These are phyloP conservation scores for Arizona elegans DNA, from an alignment of 2,113 vertebrate species.

Conservation along the genomic window DNA sequence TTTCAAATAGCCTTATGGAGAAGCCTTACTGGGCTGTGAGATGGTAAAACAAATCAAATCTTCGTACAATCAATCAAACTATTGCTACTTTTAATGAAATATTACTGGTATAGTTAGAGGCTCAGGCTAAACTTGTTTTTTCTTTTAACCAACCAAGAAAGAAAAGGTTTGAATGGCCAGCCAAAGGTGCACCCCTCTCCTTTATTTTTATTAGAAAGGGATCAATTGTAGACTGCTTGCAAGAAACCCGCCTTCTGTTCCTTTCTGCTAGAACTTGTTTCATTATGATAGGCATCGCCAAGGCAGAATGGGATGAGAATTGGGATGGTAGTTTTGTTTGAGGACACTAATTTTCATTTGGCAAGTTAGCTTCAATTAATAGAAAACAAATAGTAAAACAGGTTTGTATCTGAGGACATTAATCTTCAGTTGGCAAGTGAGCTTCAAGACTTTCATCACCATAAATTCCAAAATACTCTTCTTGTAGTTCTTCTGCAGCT, in stretches of 20 bases:
- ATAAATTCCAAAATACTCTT: too few relatives aligned
- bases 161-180: not conserved
- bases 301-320: too few relatives aligned
- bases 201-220: too few relatives aligned
- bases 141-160: not conserved
- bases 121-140: not conserved
- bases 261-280: not conserved
- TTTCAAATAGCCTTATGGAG: not conserved
- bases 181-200: not conserved
- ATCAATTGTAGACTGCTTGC: not conserved
- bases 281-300: too few relatives aligned
- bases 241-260: not conserved
- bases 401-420: too few relatives aligned
- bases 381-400: too few relatives aligned
- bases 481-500: too few relatives aligned
- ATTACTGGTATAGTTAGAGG: not conserved
- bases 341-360: not conserved
- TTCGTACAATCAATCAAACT: not conserved
- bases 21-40: not conserved
- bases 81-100: not conserved
- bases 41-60: not conserved
- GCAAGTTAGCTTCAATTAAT: too few relatives aligned
- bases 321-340: not conserved
- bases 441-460: not conserved
- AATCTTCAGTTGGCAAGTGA: not conserved